Base-by-base conservation (phyloP, 2,797 vertebrate genomes). In the Chiloscyllium punctatum region DNA sequence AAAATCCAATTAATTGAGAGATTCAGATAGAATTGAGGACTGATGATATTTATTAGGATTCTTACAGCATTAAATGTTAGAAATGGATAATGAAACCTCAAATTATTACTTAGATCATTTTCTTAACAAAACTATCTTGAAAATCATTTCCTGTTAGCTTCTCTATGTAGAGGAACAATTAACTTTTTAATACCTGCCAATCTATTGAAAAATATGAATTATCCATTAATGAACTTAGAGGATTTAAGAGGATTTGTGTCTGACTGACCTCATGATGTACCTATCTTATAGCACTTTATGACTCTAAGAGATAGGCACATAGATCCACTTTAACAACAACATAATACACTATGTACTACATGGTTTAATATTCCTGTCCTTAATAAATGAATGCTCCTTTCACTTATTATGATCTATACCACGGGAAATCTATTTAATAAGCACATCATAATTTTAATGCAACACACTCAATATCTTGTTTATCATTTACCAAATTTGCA, bases 351-450 rank as follows among this genome's bases (percentile, higher is more conserved):
- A 33, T 30, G 53, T 62, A 66, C 33, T 90, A 3, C 30, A 66
- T 33, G 33, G 16, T 33, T 16, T 90, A 66, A 90, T 90, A 33
- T 18, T 62, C 53, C 13, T 66, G 88, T 16, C 33, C 88, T 66
- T 33, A 69, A 27, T 69, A 69, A 92, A 69, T 37, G 0, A 21
- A 91, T 68, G 62, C 69, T 69, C 90, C 18, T 21, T 42, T 92
- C 90, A 69, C 42, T 48, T 84, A 84, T 18, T 69, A 3, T 69
- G 66, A 69, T 5, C 90, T 9, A 23, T 37, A 92, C n/a, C 62
- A 69, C 25, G 90, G 66, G 90, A 42, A n/a, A 69, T 92, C 66
- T 68, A 92, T 69, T 92, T 69, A 92, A 68, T 92, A 92, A 92
- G 69, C 42, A 92, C 25, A 42, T 91, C 88, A 23, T 62, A 37